Percentiles rank a stretch among this genome's conserved stretches.
phyloP scores from a whole-genome alignment of 2,113 vertebrate species.

The Neodon shergylaensis region DNA sequence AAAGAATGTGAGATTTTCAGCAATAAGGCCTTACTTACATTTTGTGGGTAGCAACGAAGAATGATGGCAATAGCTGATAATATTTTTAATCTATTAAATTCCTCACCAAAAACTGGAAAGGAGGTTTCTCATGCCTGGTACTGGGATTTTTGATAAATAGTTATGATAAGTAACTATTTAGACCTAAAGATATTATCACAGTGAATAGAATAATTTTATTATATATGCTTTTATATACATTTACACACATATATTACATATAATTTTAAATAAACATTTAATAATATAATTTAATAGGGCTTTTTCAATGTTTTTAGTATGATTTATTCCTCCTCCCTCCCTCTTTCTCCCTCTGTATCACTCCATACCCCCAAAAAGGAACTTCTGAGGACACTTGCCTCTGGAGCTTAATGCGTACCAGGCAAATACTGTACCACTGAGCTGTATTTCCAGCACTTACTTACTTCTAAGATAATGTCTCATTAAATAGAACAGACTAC shows the following conservation, averaged over 20 bases:
- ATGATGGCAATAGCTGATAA: background rate
- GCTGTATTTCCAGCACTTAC: background rate
- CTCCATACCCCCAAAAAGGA: too few relatives aligned
- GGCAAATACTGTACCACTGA: background rate
- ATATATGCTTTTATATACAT: rapidly evolving
- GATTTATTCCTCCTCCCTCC: background rate
- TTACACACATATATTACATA: background rate
- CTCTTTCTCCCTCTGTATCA: background rate
- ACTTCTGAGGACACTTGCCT: background rate
- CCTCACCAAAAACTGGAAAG: background rate
- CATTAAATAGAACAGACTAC: background rate
- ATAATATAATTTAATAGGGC: background rate
- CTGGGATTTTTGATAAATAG: background rate
- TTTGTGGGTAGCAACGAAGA: background rate
- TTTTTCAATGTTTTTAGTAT: background rate
- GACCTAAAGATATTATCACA: background rate
- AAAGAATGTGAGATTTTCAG: background rate
- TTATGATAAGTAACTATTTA: background rate
- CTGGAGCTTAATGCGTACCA: background rate
- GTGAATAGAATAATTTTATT: background rate
- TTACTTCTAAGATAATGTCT: background rate
- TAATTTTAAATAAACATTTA: background rate
- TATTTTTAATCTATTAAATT: background rate
- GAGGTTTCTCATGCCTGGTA: background rate
- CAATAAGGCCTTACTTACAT: background rate